Evolutionary conservation across 2,797 vertebrate species (phyloP), one percentile per base, ranked within the genome.

Genomic region (Macrochelys suwanniensis): DNA sequence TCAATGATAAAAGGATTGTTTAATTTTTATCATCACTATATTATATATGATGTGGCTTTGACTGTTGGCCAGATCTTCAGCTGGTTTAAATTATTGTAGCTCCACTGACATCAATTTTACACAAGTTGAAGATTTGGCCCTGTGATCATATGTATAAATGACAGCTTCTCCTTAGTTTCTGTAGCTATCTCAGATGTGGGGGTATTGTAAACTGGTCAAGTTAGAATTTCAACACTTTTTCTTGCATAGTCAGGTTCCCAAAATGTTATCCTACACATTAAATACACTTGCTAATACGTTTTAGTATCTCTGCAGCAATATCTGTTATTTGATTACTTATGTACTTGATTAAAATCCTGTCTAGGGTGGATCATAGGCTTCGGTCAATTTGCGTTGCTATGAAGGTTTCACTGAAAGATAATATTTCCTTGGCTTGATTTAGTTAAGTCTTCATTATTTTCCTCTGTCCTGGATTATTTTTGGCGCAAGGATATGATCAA

Each of bases 321-420:
- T 71, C 37, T 37, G n/a, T 1, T 49, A 4, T 49, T 77, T 80
- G 7, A n/a, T 79, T 82, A 57, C 4, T 9, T 79, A 26, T 2
- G 2, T 47, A 1, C 26, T 12, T 42, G 15, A 61, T 50, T 84
- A 77, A 77, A 77, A 49, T 77, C 7, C 8, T 8, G 47, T 26
- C 11, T 56, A 78, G 95, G 79, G 59, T 7, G 71, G 71, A 94
- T 94, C 85, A 95, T 74, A 86, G 45, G 56, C 12, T 80, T 94
- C 68, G 87, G 65, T 49, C 65, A 45, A 37, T 89, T 95, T 96
- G 11, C 89, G 57, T 88, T 81, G n/a, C 89, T 95, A 83, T 92
- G 92, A 97, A 96, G 82, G 80, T 93, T 96, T 97, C 54, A 92
- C 85, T 76, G 56, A 96, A 76, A 91, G 96, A 47, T 85, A 96